Base-by-base conservation (phyloP, 2,888 invertebrate genomes). In the Nebria brevicollis region DNA sequence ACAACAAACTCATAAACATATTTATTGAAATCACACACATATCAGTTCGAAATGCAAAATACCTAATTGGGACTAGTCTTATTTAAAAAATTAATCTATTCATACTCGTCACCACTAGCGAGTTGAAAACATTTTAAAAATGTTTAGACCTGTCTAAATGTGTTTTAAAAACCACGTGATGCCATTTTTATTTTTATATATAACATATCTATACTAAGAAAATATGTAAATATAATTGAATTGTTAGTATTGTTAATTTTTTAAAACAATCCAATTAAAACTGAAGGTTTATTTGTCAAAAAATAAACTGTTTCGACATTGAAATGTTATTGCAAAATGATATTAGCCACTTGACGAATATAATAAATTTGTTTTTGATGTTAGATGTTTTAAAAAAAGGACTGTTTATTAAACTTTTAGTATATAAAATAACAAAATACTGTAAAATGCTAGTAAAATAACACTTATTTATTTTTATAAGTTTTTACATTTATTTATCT, bases 191-290 rank as follows among this genome's bases (percentile, higher is more conserved):
- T 54, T 7, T 54, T 11, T 54, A 54, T 54, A 54, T 54, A 54
- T 54, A 54, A 13, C 7, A 54, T 54, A 54, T 54, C 1, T 11
- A 54, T 54, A 11, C 13, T 54, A 54, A 54, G 54, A 54, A 2
- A 54, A 54, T 54, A 54, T 54, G 54, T 54, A 54, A 54, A 54
- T 54, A 54, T 6, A 2, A 54, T 54, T 6, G 54, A 54, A 13
- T 54, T 54, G 54, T 54, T 54, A 54, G 54, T 54, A 54, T 54
- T 54, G 54, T 54, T 54, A 54, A 54, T 54, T 54, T 54, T 54
- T 54, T 54, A 54, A 54, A 54, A 11, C 54, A 13, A 54, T 13
- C 54, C 2, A 54, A 54, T 54, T 2, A 54, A 54, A 54, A 11
- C 8, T 54, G 54, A 54, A 54, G 54, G 54, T 54, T 54, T 54